Conservation (phyloP, 2,888 invertebrate genomes). For the Diplazon laetatorius region DNA sequence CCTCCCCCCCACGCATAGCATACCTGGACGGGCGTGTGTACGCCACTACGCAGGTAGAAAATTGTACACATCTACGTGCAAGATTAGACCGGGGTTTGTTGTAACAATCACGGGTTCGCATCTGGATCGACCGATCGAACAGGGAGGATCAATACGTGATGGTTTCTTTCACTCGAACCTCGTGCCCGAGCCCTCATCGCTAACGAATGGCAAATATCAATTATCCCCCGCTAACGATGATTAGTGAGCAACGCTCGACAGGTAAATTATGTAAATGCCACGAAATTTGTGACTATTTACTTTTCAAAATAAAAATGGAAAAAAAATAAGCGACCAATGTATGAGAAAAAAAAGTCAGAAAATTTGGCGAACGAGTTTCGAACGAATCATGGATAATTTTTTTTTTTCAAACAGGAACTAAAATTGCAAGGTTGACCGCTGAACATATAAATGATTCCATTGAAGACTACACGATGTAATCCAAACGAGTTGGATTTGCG, state of each 20-base stretch:
- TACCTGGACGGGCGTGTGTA: slow-evolving; percentile 60
- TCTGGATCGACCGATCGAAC: slow-evolving; percentile 59
- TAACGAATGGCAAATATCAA: slow-evolving; percentile 44
- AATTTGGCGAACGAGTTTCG: slow-evolving; percentile 43
- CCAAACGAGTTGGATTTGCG: slow-evolving; percentile 59
- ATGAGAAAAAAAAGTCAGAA: slow-evolving; percentile 53
- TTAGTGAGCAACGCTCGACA: slow-evolving; percentile 6
- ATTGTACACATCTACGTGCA: slow-evolving; percentile 60
- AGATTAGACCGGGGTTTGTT: slow-evolving; percentile 61
- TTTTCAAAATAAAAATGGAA: too few relatives aligned
- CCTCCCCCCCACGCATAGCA: slow-evolving; percentile 78
- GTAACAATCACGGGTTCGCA: slow-evolving; percentile 63
- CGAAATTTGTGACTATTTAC: background rate
- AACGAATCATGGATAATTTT: too few relatives aligned
- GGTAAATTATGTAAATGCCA: slow-evolving; percentile 3
- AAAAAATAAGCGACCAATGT: slow-evolving; percentile 22
- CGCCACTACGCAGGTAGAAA: slow-evolving; percentile 53
- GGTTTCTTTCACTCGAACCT: slow-evolving; percentile 17
- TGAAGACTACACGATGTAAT: slow-evolving; percentile 57
- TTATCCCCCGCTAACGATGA: slow-evolving; percentile 27
- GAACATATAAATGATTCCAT: slow-evolving; percentile 56
- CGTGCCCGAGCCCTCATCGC: slow-evolving; percentile 24
- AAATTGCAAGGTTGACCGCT: slow-evolving; percentile 48
- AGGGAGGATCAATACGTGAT: slow-evolving; percentile 25
- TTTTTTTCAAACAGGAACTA: too few relatives aligned